These are phyloP conservation scores for Magallana nippona DNA, from an alignment of 2,888 invertebrate species.

Conservation along the genomic window DNA sequence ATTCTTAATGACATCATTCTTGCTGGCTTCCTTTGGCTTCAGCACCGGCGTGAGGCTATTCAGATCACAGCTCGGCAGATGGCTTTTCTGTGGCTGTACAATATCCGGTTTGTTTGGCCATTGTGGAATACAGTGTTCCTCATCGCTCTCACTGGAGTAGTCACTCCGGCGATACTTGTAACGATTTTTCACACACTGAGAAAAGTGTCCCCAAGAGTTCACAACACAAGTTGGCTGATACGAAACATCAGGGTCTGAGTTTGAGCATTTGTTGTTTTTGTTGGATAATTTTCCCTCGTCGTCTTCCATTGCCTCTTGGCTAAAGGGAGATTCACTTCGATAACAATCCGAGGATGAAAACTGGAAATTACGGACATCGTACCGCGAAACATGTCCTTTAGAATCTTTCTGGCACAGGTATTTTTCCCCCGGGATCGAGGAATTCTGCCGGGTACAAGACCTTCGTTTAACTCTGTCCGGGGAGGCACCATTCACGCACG, in stretches of 20 bases:
- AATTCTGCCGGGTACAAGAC: slow-evolving; percentile 46
- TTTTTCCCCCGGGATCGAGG: slow-evolving; percentile 48
- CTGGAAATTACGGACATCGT: slow-evolving; percentile 30
- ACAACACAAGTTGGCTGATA: slow-evolving; percentile 52
- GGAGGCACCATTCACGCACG: background rate
- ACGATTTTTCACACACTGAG: slow-evolving; percentile 62
- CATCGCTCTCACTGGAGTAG: slow-evolving; percentile 74
- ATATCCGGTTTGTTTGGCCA: slow-evolving; percentile 39
- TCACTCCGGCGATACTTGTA: slow-evolving; percentile 74
- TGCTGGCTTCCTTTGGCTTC: slow-evolving; percentile 11
- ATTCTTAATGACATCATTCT: slow-evolving; percentile 35
- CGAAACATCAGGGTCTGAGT: slow-evolving; percentile 35
- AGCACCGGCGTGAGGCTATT: slow-evolving; percentile 17
- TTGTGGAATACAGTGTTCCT: slow-evolving; percentile 53
- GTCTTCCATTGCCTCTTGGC: slow-evolving; percentile 14
- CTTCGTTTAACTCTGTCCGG: slow-evolving; percentile 43
- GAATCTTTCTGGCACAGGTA: slow-evolving; percentile 51
- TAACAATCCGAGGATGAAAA: slow-evolving; percentile 31
- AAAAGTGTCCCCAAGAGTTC: slow-evolving; percentile 72
- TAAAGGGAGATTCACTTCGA: slow-evolving; percentile 33
- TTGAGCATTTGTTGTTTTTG: slow-evolving; percentile 30
- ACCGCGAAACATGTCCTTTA: slow-evolving; percentile 17
- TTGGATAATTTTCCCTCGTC: slow-evolving; percentile 13
- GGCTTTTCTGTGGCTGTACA: slow-evolving; percentile 58
- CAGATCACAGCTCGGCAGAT: slow-evolving; percentile 56